Evolutionary conservation across 2,888 invertebrate genomes (phyloP), one percentile per base, ranked within the genome.

Genomic region (Notodonta ziczac): DNA sequence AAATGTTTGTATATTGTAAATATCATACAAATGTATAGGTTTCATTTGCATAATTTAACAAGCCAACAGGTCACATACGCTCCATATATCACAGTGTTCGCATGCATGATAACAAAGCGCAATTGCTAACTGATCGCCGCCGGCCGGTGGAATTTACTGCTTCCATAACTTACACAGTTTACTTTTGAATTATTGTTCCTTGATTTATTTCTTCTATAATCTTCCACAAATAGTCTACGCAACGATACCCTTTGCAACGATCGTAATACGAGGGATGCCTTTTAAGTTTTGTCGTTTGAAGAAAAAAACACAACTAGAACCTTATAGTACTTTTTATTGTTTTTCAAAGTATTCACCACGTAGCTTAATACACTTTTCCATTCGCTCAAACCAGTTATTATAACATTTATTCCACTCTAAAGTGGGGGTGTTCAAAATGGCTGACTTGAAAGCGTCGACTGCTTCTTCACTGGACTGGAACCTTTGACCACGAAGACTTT

Each of bases 71-170:
- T 69, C 62, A 59, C 57, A 66, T 13, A n/a, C 53, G 64, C 35
- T 59, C 58, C 56, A 35, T 60, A 63, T 64, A 64, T 55, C 44
- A 63, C 64, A 65, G 66, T 62, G 69, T 70, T 73, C 59, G 65
- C 60, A 60, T 57, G 62, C 44, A 61, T 65, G 74, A 77, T 75
- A 74, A 72, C 72, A 78, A 75, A 75, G 72, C 70, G 70, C 74
- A 76, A 70, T 81, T 67, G 63, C 61, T 67, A 72, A 72, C 71
- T 68, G 76, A 76, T 78, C 68, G 75, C 75, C 69, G 63, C 62
- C 60, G 73, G 76, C 71, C 63, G 60, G 70, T 61, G 54, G 40
- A 77, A 76, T 82, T 82, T 78, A 83, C 79, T 75, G 66, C 77
- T 56, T 73, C 73, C 73, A 78, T 82, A 77, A 77, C 70, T 83